These are phyloP conservation scores for Sphaerophoria taeniata DNA, from an alignment of 2,888 invertebrate genomes.

Conservation along the genomic window DNA sequence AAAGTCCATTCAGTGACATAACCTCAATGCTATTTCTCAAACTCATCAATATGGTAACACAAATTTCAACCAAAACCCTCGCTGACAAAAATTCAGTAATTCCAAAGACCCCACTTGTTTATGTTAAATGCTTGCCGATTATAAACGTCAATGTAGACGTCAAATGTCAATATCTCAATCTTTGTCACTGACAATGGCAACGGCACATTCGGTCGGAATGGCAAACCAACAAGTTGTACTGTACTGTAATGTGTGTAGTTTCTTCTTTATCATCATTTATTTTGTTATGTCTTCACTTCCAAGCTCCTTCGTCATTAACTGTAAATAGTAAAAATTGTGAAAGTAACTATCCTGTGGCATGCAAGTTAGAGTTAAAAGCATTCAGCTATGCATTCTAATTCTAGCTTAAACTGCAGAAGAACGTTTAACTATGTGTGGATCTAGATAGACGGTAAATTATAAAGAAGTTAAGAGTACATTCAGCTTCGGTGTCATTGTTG, in stretches of 20 bases:
- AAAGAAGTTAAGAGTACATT: constrained; percentile 30
- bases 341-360: constrained; percentile 65
- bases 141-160: constrained; percentile 60
- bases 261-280: neutral
- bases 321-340: constrained; percentile 64
- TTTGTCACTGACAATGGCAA: constrained; percentile 34
- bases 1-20: too few species aligned
- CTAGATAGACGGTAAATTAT: constrained; percentile 57
- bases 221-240: constrained; percentile 32
- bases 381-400: constrained; percentile 51
- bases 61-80: too few species aligned
- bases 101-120: neutral
- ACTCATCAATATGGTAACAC: too few species aligned
- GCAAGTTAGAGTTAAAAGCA: constrained; percentile 20
- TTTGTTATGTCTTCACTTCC: constrained; percentile 35
- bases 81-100: too few species aligned
- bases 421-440: neutral
- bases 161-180: constrained; percentile 62
- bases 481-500: constrained; percentile 19
- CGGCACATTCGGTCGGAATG: constrained; percentile 48
- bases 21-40: too few species aligned
- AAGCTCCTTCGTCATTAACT: constrained; percentile 59
- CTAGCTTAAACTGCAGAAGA: neutral
- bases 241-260: constrained; percentile 16
- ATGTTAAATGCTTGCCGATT: constrained; percentile 45